Evolutionary conservation across 2,888 invertebrate genomes (phyloP).

Genomic region (Euzophera pinguis): DNA sequence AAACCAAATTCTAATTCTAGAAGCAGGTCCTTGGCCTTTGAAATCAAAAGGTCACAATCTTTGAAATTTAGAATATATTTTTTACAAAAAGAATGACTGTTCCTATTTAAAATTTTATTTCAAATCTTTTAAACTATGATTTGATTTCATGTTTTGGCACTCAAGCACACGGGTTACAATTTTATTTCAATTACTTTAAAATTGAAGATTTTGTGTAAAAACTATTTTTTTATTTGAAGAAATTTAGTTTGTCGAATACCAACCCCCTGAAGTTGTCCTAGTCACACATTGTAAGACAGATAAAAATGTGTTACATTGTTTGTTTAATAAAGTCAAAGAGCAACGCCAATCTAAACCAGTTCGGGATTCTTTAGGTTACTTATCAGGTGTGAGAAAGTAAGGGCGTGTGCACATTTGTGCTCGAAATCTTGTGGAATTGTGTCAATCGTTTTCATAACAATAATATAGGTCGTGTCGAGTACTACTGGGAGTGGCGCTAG

Average conservation of each 20-base stretch:
- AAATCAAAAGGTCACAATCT: constrained; percentile 15
- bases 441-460: too few species aligned
- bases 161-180: too few species aligned
- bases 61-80: constrained; percentile 7
- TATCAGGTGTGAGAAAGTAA: constrained; percentile 38
- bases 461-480: too few species aligned
- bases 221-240: too few species aligned
- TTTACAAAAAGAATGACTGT: neutral
- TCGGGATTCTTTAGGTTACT: constrained; percentile 19
- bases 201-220: neutral
- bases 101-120: too few species aligned
- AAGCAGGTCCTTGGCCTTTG: constrained; percentile 20
- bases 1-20: constrained; percentile 2
- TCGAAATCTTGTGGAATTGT: neutral
- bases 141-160: too few species aligned
- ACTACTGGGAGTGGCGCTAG: too few species aligned
- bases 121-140: too few species aligned
- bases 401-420: neutral
- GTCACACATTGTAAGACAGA: constrained; percentile 2
- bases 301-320: constrained; percentile 4
- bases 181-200: too few species aligned
- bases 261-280: neutral
- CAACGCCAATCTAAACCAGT: constrained; percentile 22
- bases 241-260: neutral
- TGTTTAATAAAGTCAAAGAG: constrained; percentile 23